These are phyloP conservation scores for Ptychodera flava DNA, from an alignment of 35 echinoderm and acorn worm genomes.

Conservation along the genomic window DNA sequence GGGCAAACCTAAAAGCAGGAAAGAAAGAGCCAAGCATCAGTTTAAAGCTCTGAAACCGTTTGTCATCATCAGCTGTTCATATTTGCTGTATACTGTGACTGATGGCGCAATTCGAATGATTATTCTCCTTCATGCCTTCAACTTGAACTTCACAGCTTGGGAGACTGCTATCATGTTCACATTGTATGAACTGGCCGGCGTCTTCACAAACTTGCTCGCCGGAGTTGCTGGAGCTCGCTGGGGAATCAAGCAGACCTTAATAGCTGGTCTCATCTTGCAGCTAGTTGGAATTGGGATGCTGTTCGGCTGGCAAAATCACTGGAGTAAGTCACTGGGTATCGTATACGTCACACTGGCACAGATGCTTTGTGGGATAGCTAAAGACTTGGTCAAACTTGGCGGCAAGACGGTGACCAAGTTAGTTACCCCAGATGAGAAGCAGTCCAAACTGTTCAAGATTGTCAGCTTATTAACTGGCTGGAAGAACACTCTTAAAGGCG, in stretches of 20 bases:
- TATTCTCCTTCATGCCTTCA: neutral
- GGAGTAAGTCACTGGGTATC: neutral
- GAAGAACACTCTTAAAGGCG: neutral
- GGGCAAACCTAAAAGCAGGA: no score
- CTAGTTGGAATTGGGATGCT: neutral
- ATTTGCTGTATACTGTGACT: neutral
- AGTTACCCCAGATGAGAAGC: neutral
- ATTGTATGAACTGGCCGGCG: neutral
- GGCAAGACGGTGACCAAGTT: neutral
- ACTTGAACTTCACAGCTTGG: neutral
- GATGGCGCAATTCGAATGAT: neutral
- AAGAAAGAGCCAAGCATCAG: neutral
- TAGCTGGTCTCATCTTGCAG: neutral
- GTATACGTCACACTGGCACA: neutral
- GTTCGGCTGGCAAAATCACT: neutral
- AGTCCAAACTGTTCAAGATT: neutral
- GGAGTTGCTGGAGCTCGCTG: neutral
- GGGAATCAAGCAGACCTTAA: neutral
- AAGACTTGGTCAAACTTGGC: neutral
- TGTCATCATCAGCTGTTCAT: neutral
- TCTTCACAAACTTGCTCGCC: neutral
- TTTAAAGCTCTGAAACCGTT: neutral
- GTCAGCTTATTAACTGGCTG: neutral
- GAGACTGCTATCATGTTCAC: neutral
- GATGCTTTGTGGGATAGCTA: neutral